Base-by-base conservation (phyloP, 2,113 vertebrate species). In the Oncorhynchus gorbuscha region DNA sequence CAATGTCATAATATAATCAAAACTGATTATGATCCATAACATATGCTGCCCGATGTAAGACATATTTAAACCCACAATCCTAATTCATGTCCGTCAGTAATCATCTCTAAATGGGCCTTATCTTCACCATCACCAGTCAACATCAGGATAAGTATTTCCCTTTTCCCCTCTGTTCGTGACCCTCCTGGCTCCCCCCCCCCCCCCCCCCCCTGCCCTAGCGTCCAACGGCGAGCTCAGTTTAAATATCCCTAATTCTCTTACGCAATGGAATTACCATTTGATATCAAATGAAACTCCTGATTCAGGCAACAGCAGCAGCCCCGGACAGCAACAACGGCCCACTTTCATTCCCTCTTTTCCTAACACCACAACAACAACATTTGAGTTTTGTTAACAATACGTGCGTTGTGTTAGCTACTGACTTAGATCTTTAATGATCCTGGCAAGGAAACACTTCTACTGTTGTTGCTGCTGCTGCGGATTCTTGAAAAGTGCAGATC, bases 191-290 rank as follows among this genome's bases (percentile, higher is more conserved):
- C 32, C 59, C 22, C 11, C 12, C 20, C 49, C 28, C 22, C 65
- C 20, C 30, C 32, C 16, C 26, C 26, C 26, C 26, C 26, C 48
- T 69, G 74, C 61, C 51, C 72, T 80, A 67, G 83, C 74, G 82
- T 83, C 76, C 76, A 69, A 87, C 77, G 73, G 80, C 81, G 84
- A 82, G 80, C 86, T 79, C 83, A 5, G 76, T 85, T 90, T 84
- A 90, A 91, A 91, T 75, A 78, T 75, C 73, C 73, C 76, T 88
- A 89, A 89, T 88, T 80, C 88, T 78, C 73, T 91, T 90, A 91
- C 58, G 86, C 87, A 92, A 91, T 73, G 81, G 84, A 89, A 88
- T 92, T 91, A 88, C 77, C 83, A 81, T 89, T 88, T 80, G 49
- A 87, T 89, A 84, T 87, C 82, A 87, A 88, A 87, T 83, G 85